Evolutionary conservation across 1,140 invertebrate genomes (phyloP).

Genomic region (Leptopilina boulardi): DNA sequence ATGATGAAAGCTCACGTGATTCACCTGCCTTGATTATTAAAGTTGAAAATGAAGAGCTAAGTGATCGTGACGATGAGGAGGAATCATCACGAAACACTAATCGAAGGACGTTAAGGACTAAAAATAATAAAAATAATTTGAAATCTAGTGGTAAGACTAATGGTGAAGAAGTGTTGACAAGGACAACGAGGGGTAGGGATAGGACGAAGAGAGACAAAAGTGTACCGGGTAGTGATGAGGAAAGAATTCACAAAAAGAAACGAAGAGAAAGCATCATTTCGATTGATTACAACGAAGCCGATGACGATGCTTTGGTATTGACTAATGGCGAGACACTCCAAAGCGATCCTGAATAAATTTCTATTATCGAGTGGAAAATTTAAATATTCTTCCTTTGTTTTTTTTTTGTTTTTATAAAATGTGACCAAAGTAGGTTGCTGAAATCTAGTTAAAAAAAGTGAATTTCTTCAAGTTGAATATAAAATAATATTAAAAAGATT

Average conservation of each 20-base stretch:
- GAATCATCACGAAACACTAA: constrained; percentile 63
- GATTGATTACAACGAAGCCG: constrained; percentile 84
- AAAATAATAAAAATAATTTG: constrained; percentile 60
- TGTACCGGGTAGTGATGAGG: constrained; percentile 73
- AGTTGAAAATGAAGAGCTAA: constrained; percentile 73
- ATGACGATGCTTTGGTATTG: constrained; percentile 76
- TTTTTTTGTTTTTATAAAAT: constrained; percentile 7
- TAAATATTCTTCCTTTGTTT: background rate
- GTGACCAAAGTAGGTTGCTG: background rate
- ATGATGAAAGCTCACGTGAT: constrained; percentile 74
- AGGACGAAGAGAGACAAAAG: constrained; percentile 74
- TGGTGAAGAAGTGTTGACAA: constrained; percentile 73
- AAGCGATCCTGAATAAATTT: constrained; percentile 70
- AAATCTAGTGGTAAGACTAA: constrained; percentile 69
- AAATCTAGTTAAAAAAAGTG: too few species aligned
- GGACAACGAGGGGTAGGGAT: constrained; percentile 71
- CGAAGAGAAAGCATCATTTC: constrained; percentile 82
- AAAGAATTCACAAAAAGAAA: constrained; percentile 78
- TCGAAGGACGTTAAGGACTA: constrained; percentile 69
- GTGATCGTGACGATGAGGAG: constrained; percentile 72
- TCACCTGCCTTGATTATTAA: constrained; percentile 74
- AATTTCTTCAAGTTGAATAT: too few species aligned
- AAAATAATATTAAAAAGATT: too few species aligned
- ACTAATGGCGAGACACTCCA: constrained; percentile 78
- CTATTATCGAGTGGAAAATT: background rate